A percentile compares a stretch with the other conserved stretches of the same genome.
phyloP scores from a whole-genome alignment of 92 coral and sea anemone genomes.

The Plumapathes pennacea region DNA sequence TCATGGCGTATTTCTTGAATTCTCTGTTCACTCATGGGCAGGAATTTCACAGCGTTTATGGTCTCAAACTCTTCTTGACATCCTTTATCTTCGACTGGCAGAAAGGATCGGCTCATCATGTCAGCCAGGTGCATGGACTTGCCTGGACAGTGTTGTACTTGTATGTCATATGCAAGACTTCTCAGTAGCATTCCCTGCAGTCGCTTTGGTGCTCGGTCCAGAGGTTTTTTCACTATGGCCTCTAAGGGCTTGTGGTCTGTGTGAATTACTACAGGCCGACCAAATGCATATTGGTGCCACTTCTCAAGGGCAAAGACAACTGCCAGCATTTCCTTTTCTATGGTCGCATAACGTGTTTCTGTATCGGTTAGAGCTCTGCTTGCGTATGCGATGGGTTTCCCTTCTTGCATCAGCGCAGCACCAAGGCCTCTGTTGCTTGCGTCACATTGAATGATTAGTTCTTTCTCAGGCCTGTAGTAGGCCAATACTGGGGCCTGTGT shows the following conservation, averaged over 20 bases:
- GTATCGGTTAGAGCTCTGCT: constrained; percentile 4
- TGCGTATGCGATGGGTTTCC: constrained; percentile 16
- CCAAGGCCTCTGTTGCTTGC: constrained; percentile 12
- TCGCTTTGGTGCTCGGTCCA: constrained; percentile 18
- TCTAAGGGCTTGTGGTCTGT: constrained; percentile 25
- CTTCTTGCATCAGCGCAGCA: constrained; percentile 16
- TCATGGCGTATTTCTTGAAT: constrained; percentile 4
- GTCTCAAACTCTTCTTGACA: constrained; percentile 9
- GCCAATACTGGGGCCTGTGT: constrained; percentile 6
- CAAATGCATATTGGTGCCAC: constrained; percentile 24
- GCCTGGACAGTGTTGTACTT: constrained; percentile 9
- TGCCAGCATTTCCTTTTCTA: constrained; percentile 24
- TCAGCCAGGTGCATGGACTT: constrained; percentile 21
- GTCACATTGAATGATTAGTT: constrained; percentile 6
- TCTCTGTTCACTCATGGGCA: constrained; percentile 3
- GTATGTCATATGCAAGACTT: constrained; percentile 10
- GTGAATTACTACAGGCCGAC: constrained; percentile 8
- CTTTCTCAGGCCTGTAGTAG: constrained; percentile 8
- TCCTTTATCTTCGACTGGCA: background rate
- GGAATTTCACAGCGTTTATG: constrained; percentile 7
- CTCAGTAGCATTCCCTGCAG: constrained; percentile 26
- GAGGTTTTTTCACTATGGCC: constrained; percentile 21
- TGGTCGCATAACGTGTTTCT: constrained; percentile 8
- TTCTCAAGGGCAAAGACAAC: constrained; percentile 18
- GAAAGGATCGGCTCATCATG: constrained; percentile 6